Evolutionary conservation across 2,888 invertebrate species (phyloP).

Genomic region (Chouioia cunea): DNA sequence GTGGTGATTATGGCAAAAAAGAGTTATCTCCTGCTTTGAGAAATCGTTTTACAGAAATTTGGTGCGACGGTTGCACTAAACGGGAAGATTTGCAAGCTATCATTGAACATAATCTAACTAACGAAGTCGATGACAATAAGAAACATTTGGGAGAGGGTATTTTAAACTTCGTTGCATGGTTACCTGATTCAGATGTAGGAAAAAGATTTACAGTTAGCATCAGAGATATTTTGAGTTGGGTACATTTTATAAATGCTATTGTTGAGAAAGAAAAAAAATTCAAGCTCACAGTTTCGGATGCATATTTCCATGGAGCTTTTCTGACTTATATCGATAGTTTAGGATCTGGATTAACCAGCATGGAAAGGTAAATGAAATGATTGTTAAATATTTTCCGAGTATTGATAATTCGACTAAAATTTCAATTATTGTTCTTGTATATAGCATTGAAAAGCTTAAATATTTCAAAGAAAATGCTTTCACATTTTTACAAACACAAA

Average conservation of each 20-base stretch:
- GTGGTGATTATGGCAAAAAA: slow-evolving; percentile 99
- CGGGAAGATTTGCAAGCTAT: slow-evolving; percentile 83
- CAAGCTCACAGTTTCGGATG: slow-evolving; percentile 70
- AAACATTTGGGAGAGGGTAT: slow-evolving; percentile 78
- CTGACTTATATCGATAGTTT: slow-evolving; percentile 93
- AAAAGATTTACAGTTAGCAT: slow-evolving; percentile 87
- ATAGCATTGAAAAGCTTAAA: slow-evolving; percentile 62
- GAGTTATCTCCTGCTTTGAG: slow-evolving; percentile 97
- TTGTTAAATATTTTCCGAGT: slow-evolving; percentile 11
- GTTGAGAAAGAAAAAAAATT: slow-evolving; percentile 33
- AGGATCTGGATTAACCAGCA: slow-evolving; percentile 84
- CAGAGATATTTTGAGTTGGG: slow-evolving; percentile 93
- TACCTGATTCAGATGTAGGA: slow-evolving; percentile 79
- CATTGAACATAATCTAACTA: slow-evolving; percentile 81
- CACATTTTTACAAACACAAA: slow-evolving; percentile 72
- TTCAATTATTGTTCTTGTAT: slow-evolving; percentile 47
- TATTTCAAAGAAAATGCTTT: slow-evolving; percentile 70
- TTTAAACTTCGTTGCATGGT: slow-evolving; percentile 85
- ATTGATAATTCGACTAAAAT: slow-evolving; percentile 24
- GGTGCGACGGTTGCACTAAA: slow-evolving; percentile 87
- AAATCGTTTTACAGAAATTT: slow-evolving; percentile 98
- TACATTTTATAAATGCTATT: slow-evolving; percentile 85
- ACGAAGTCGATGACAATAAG: slow-evolving; percentile 71
- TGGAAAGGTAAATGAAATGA: slow-evolving; percentile 73
- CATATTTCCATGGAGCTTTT: slow-evolving; percentile 91